phyloP scores from a whole-genome alignment of 2,113 vertebrate species.

The Cynopterus brachyotis region DNA sequence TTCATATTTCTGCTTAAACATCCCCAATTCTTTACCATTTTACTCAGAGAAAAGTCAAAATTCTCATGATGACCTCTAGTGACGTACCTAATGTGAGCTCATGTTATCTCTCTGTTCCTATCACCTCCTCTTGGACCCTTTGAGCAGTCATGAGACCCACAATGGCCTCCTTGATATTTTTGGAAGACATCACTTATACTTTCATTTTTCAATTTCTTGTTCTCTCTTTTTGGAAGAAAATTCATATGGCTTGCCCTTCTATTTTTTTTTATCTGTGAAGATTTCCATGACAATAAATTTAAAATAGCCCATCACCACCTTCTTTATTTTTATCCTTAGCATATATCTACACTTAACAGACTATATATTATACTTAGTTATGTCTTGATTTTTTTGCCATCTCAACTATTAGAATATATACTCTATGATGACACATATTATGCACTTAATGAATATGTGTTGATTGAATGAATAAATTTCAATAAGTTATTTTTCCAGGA shows the following conservation, averaged over 20 bases:
- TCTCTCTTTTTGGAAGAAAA: neutral
- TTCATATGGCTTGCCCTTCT: neutral
- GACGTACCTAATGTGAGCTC: neutral
- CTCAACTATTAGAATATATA: neutral
- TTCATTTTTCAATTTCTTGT: neutral
- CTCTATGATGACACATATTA: neutral
- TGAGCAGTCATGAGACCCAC: neutral
- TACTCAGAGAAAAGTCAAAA: neutral
- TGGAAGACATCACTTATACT: neutral
- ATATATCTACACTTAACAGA: neutral
- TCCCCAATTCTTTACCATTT: neutral
- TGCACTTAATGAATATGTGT: neutral
- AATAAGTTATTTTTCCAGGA: neutral
- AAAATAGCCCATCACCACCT: neutral
- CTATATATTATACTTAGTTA: neutral
- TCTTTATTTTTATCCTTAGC: neutral
- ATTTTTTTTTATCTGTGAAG: neutral
- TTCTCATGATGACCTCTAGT: neutral
- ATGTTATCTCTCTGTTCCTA: neutral
- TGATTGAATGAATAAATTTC: neutral
- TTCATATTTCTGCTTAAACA: neutral
- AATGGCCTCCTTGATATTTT: neutral
- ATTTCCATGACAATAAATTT: neutral
- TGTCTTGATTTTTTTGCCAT: neutral
- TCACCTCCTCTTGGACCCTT: neutral